phyloP scores from a whole-genome alignment of 2,113 vertebrate genomes.

The Xenopus borealis region DNA sequence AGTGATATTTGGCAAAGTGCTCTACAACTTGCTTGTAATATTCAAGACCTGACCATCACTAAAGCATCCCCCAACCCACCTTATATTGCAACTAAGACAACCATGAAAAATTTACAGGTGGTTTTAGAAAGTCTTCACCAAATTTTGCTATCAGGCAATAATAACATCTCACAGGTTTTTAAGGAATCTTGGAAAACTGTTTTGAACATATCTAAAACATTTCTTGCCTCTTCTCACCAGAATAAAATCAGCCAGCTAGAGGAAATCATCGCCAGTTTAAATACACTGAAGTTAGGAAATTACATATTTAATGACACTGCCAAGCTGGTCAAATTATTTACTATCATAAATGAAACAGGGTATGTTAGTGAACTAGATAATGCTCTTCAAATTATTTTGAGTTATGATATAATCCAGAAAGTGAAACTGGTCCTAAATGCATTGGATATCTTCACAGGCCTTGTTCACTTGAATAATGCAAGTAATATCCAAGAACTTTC shows the following conservation, averaged over 20 bases:
- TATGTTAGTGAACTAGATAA: not conserved
- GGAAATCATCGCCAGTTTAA: not conserved
- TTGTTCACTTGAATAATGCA: not conserved
- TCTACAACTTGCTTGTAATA: slow-evolving; percentile 12
- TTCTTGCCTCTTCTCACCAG: not conserved
- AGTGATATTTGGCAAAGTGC: not conserved
- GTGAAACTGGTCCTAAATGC: not conserved
- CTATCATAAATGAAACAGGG: not conserved
- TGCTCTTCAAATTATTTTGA: too few relatives aligned
- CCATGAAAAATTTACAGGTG: not conserved
- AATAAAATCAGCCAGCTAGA: not conserved
- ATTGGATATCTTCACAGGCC: not conserved
- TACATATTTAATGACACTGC: not conserved
- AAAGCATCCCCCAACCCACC: not conserved
- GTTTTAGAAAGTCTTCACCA: not conserved
- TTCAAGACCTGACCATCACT: slow-evolving; percentile 15
- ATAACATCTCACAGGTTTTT: not conserved
- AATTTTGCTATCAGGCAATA: not conserved
- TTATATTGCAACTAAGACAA: not conserved
- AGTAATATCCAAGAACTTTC: not conserved
- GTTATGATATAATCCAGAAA: not conserved
- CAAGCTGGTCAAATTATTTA: not conserved
- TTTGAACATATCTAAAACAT: too few relatives aligned
- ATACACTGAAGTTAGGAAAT: not conserved
- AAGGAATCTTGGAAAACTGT: too few relatives aligned